phyloP scores from a whole-genome alignment of 1,140 invertebrate genomes.

The Formica selysi region DNA sequence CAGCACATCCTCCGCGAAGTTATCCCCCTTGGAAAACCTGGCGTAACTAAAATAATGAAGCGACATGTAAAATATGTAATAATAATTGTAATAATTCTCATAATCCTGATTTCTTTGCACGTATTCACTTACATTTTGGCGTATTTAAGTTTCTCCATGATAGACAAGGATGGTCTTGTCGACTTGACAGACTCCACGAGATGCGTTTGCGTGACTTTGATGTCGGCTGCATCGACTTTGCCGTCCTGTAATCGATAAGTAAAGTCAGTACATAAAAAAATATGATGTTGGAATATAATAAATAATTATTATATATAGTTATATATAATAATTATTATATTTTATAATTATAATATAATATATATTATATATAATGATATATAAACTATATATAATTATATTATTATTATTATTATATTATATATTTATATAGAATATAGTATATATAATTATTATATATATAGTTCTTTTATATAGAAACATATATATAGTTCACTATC shows the following conservation, averaged over 20 bases:
- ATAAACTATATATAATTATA: too few species aligned
- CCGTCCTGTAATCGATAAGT: slow-evolving; percentile 59
- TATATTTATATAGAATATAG: too few species aligned
- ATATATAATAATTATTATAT: too few species aligned
- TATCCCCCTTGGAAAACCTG: slow-evolving; percentile 77
- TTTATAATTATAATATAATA: too few species aligned
- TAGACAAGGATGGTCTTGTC: slow-evolving; percentile 90
- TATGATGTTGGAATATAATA: background rate
- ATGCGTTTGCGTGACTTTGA: slow-evolving; percentile 85
- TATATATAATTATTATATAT: too few species aligned
- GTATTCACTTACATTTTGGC: slow-evolving; percentile 87
- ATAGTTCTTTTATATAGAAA: too few species aligned
- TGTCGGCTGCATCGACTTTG: slow-evolving; percentile 33
- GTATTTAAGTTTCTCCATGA: slow-evolving; percentile 88
- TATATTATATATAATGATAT: too few species aligned
- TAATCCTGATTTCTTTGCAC: background rate
- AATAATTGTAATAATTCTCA: background rate
- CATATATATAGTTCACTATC: background rate
- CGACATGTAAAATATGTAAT: background rate
- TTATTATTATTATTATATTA: too few species aligned
- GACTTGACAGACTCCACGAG: slow-evolving; percentile 87
- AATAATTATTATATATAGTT: too few species aligned
- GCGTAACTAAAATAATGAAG: slow-evolving; percentile 79
- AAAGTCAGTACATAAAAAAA: slow-evolving; percentile 9
- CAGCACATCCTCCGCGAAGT: slow-evolving; percentile 63